Conservation (phyloP, 92 coral and sea anemone species). For the Epizoanthus scotinus region DNA sequence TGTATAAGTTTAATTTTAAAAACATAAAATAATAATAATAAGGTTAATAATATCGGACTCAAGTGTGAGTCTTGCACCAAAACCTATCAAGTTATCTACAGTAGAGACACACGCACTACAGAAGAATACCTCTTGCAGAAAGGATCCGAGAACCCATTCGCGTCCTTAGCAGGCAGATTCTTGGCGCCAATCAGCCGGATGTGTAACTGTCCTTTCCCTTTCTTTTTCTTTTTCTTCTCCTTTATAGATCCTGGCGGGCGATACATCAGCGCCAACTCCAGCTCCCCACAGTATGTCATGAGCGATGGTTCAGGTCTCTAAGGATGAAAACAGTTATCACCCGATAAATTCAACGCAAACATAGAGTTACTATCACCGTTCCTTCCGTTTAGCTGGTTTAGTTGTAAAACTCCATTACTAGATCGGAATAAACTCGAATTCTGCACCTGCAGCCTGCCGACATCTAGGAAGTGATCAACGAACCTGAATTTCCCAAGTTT, state of each 20-base stretch:
- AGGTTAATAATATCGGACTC: too few relatives aligned
- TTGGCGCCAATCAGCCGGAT: constrained; percentile 76
- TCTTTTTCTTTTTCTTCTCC: constrained; percentile 82
- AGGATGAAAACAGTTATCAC: background rate
- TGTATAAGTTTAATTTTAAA: too few relatives aligned
- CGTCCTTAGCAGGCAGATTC: constrained; percentile 89
- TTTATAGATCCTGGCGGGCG: constrained; percentile 65
- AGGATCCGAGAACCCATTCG: constrained; percentile 97
- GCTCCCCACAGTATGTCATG: constrained; percentile 90
- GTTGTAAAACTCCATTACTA: background rate
- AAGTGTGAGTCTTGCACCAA: too few relatives aligned
- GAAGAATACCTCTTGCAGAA: constrained; percentile 83
- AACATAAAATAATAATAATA: too few relatives aligned
- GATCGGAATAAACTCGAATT: background rate
- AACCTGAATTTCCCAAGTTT: too few relatives aligned
- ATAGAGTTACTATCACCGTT: background rate
- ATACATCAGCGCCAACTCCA: constrained; percentile 77
- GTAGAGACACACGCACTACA: too few relatives aligned
- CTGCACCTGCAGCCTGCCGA: too few relatives aligned
- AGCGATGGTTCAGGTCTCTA: constrained; percentile 87
- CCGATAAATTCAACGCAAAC: background rate
- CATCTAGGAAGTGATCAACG: too few relatives aligned
- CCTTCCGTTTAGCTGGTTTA: background rate
- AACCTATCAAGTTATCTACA: too few relatives aligned
- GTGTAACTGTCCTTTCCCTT: constrained; percentile 76